A percentile compares a stretch with the other conserved stretches of the same genome.
phyloP scores from a whole-genome alignment of 1,140 invertebrate genomes.

The Drosophila albomicans region DNA sequence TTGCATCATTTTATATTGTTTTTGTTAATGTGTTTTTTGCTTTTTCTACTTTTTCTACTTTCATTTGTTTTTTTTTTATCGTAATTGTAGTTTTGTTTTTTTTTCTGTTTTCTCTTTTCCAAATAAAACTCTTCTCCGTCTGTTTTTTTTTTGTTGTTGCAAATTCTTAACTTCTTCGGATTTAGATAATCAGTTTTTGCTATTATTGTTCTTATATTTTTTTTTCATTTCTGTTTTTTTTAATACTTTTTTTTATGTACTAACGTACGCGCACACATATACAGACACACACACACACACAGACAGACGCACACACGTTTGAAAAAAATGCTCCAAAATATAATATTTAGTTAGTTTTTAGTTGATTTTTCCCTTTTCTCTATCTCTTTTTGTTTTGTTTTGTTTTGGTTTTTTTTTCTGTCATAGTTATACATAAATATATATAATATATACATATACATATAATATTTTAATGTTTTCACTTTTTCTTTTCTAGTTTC shows the following conservation, averaged over 20 bases:
- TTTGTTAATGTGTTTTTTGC: conserved; percentile 1
- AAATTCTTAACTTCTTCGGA: conserved; percentile 2
- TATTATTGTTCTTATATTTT: conserved; percentile 50
- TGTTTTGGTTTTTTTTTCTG: conserved; percentile 35
- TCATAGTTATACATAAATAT: conserved; percentile 44
- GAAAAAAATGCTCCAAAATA: conserved; percentile 80
- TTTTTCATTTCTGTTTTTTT: conserved; percentile 25
- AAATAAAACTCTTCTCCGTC: conserved; percentile 1
- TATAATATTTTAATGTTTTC: conserved; percentile 6
- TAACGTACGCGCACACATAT: conserved; percentile 28
- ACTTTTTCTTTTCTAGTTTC: conserved; percentile 21
- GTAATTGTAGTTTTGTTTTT: not conserved
- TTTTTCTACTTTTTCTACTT: not conserved
- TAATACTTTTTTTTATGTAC: conserved; percentile 43
- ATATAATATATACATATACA: conserved; percentile 38
- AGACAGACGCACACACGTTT: conserved; percentile 55
- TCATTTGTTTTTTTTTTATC: not conserved
- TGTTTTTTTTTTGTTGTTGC: conserved; percentile 13
- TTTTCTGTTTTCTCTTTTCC: not conserved
- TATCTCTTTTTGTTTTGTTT: conserved; percentile 47
- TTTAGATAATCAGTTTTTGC: conserved; percentile 15
- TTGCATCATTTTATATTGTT: not conserved
- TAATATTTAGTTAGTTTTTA: conserved; percentile 69
- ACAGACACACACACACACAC: conserved; percentile 40
- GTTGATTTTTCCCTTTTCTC: conserved; percentile 4